These are phyloP conservation scores for Cassiopea andromeda DNA, from an alignment of 30 jellyfish, hydroid and myxozoan species.

Conservation along the genomic window DNA sequence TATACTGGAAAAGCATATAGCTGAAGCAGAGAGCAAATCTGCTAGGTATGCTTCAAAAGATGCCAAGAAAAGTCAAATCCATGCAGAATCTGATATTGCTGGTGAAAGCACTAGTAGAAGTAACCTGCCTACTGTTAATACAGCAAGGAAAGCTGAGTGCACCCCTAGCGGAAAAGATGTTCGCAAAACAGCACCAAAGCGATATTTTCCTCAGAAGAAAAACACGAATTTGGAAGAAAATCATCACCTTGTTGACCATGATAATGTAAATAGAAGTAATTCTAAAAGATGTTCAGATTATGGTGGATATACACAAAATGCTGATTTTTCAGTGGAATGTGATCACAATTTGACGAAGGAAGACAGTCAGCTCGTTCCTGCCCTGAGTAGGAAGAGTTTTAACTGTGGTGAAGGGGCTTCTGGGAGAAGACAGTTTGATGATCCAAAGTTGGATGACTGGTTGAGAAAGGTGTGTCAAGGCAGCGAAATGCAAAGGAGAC, in stretches of 20 bases:
- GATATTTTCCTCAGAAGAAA: conserved; percentile 28
- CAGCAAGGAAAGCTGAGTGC: background rate
- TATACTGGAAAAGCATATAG: conserved; percentile 54
- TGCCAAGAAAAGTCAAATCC: background rate
- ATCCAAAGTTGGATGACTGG: background rate
- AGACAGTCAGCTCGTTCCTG: background rate
- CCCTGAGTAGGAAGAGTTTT: background rate
- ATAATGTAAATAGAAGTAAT: background rate
- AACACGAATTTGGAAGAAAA: background rate
- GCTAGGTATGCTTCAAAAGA: background rate
- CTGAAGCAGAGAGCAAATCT: conserved; percentile 7
- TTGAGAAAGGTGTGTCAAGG: background rate
- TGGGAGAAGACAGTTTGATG: background rate
- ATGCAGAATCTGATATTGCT: background rate
- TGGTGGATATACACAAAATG: background rate
- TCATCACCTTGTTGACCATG: too few species aligned
- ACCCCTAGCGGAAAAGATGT: background rate
- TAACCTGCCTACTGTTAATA: background rate
- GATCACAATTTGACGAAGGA: background rate
- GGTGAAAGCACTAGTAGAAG: background rate
- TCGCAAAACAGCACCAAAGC: background rate
- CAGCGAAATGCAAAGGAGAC: background rate
- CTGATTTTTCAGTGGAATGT: background rate
- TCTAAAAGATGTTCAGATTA: background rate
- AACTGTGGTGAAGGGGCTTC: background rate